Percentiles rank a stretch among this genome's conserved stretches.
These are phyloP conservation scores for Hesperophylax magnus DNA, from an alignment of 1,140 invertebrate genomes.

Conservation along the genomic window DNA sequence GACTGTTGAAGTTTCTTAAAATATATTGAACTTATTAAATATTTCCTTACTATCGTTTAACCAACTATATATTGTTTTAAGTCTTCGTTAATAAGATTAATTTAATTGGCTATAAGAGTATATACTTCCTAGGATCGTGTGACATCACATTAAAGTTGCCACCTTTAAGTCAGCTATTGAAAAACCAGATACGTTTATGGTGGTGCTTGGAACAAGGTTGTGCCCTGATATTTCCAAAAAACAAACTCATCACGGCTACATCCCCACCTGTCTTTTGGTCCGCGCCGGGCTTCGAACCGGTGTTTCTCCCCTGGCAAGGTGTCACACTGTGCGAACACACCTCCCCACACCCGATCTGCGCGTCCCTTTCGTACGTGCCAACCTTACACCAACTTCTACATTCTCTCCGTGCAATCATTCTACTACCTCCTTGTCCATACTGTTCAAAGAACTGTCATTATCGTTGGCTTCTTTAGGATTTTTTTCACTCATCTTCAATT, in stretches of 20 bases:
- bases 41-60: too few relatives aligned
- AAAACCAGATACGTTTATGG: neutral
- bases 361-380: neutral
- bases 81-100: too few relatives aligned
- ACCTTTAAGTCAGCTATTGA: too few relatives aligned
- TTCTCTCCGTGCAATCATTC: neutral
- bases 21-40: too few relatives aligned
- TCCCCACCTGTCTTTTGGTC: slow-evolving; percentile 7
- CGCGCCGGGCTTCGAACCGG: neutral
- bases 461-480: neutral
- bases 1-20: too few relatives aligned
- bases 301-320: neutral
- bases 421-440: neutral
- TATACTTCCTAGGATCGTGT: too few relatives aligned
- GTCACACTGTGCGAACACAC: neutral
- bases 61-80: too few relatives aligned
- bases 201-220: neutral
- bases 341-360: neutral
- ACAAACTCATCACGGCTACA: neutral
- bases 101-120: too few relatives aligned
- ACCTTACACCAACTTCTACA: too few relatives aligned
- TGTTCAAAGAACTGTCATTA: neutral
- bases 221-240: slow-evolving; percentile 12
- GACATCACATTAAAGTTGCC: too few relatives aligned
- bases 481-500: neutral